Evolutionary conservation across 1,140 invertebrate species (phyloP), one percentile per base, ranked within the genome.

Genomic region (Zaprionus kolodkinae): DNA sequence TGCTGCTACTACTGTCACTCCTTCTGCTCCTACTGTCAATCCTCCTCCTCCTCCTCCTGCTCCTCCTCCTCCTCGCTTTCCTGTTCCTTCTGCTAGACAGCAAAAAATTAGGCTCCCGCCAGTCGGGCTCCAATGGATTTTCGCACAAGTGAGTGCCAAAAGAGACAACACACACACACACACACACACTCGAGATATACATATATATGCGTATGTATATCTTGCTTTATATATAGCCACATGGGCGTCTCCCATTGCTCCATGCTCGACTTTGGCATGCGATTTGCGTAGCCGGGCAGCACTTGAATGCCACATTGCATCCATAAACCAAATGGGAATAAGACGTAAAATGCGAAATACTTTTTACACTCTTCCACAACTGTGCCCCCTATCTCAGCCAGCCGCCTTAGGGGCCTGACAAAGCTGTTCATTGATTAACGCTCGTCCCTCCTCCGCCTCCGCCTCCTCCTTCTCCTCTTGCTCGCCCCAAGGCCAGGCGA

Each of bases 61-160:
- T 38, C 21, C 60, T 63, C 21, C 79, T 10, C 9, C 2, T 43
- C 6, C 40, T 15, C 40, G n/a, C 10, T 43, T 71, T 61, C 38
- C 36, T 50, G 63, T 59, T 17, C 57, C 63, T 55, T 66, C 70
- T 85, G 78, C 64, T 66, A 79, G 80, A 82, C 81, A 55, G 74
- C 73, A 88, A 88, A 85, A 81, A 89, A 89, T 89, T 88, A 85
- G 85, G 85, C 85, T 88, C 85, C 85, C 78, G 85, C 81, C 85
- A 81, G 85, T 81, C 85, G 85, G 85, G 85, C 85, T 88, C 85
- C 85, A 89, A 76, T 85, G 86, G 85, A 85, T 88, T 88, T 88
- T 88, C 78, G 85, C 84, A 88, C 84, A 89, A 84, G 74, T 81
- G 85, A 88, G 85, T 89, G 84, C 85, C 84, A 88, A 88, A 83